Percentiles rank a stretch among this genome's conserved stretches.
Conservation (phyloP, 1,140 invertebrate genomes). For the Brachionus paranguensis region DNA sequence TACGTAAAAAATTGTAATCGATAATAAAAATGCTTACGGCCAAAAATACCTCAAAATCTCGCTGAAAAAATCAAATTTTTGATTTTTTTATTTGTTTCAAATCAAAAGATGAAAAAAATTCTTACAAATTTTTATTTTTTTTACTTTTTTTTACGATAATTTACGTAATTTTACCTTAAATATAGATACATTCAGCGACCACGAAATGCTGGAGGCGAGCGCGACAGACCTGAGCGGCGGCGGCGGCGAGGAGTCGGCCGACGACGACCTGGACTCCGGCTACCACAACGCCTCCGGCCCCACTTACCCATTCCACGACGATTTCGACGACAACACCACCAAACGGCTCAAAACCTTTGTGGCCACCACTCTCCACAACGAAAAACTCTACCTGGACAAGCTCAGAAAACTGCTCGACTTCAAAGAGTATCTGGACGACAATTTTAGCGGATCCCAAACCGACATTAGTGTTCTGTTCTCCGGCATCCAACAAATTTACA, state of each 20-base stretch:
- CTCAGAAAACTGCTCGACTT: not conserved
- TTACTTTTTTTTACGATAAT: too few species aligned
- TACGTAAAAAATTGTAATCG: too few species aligned
- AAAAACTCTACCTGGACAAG: constrained; percentile 23
- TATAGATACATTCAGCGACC: too few species aligned
- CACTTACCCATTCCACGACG: not conserved
- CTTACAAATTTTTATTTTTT: too few species aligned
- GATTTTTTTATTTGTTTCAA: too few species aligned
- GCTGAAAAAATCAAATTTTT: too few species aligned
- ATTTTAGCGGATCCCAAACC: constrained; percentile 6
- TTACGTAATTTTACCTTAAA: too few species aligned
- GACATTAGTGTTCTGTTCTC: constrained; percentile 28
- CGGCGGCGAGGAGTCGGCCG: constrained; percentile 22
- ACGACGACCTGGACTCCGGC: constrained; percentile 10
- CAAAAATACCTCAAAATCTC: too few species aligned
- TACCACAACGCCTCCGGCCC: not conserved
- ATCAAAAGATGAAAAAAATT: too few species aligned
- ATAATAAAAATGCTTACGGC: too few species aligned
- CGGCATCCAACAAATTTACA: constrained; percentile 24
- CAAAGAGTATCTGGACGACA: constrained; percentile 27
- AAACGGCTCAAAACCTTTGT: constrained; percentile 28
- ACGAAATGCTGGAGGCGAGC: constrained; percentile 12
- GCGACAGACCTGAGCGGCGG: not conserved
- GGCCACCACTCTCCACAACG: constrained; percentile 2
- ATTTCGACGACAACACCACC: not conserved